A percentile compares a stretch with the other conserved stretches of the same genome.
These are phyloP conservation scores for Caenorhabditis auriculariae DNA, from an alignment of 2,888 invertebrate genomes.

Conservation along the genomic window DNA sequence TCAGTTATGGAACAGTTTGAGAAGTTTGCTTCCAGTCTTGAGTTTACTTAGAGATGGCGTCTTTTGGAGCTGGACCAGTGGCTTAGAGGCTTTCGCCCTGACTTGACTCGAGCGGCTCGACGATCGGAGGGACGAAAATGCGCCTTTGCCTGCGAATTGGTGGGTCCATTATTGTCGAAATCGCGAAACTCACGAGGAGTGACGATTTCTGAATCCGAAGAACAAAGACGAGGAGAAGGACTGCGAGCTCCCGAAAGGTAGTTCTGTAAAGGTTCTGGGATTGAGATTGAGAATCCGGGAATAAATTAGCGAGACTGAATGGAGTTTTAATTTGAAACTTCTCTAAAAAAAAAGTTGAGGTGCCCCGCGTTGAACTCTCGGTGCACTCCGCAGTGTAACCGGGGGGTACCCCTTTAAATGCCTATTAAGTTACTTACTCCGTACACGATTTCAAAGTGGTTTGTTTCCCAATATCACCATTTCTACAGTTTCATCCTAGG, in stretches of 20 bases:
- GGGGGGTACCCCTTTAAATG: too few species aligned
- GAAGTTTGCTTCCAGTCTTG: slow-evolving; percentile 48
- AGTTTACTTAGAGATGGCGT: slow-evolving; percentile 42
- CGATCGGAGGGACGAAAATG: slow-evolving; percentile 35
- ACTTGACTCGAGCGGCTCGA: slow-evolving; percentile 39
- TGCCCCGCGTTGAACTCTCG: too few species aligned
- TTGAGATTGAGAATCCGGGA: too few species aligned
- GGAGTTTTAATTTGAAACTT: too few species aligned
- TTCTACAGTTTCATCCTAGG: too few species aligned
- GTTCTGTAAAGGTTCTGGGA: slow-evolving; percentile 22
- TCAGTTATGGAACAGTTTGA: slow-evolving; percentile 51
- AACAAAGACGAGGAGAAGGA: slow-evolving; percentile 51
- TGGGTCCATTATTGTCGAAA: neutral
- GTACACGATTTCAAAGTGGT: too few species aligned
- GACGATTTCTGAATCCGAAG: slow-evolving; percentile 52
- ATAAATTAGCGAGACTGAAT: too few species aligned
- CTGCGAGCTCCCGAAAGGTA: slow-evolving; percentile 44
- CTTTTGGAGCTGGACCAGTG: slow-evolving; percentile 34
- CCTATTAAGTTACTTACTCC: too few species aligned
- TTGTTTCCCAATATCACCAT: too few species aligned
- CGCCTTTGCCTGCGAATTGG: slow-evolving; percentile 31
- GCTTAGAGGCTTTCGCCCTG: slow-evolving; percentile 37
- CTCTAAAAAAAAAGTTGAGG: too few species aligned
- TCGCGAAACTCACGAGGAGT: slow-evolving; percentile 22
- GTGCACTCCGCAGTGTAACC: too few species aligned